Evolutionary conservation across 2,113 vertebrate species (phyloP), one percentile per base, ranked within the genome.

Genomic region (Otolemur garnettii): DNA sequence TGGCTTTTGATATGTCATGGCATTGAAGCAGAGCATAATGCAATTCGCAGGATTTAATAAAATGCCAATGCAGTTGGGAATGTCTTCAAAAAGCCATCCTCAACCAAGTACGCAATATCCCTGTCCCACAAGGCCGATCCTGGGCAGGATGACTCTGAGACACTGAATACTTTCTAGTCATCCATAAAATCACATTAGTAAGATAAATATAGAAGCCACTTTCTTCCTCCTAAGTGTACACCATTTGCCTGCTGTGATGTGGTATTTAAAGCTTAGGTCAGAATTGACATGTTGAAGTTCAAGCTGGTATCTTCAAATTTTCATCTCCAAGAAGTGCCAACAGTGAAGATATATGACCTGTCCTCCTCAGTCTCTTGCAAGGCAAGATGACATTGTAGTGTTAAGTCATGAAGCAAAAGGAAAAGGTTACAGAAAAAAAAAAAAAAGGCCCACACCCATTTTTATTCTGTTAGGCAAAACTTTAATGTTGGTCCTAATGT

Each of bases 241-340:
- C 10, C 38, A 45, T 78, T 82, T 85, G n/a, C 59, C 77, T 91
- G 38, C 12, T 78, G 38, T 69, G n/a, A 53, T 59, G 68, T 69
- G 68, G 28, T 83, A 89, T 94, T 97, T 95, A 88, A 87, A 94
- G 53, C 82, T 94, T 62, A 81, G 57, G 30, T 78, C 71, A 64
- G 45, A 60, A 77, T 19, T 77, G 78, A 93, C 74, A 80, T 19
- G 22, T n/a, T 96, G 68, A 96, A 60, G 55, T 92, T 97, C 77
- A 91, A 19, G 66, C 4, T 90, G 81, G 57, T 60, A 85, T 93
- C 97, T 96, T 94, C 88, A 92, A 85, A 86, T 30, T 57, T 11
- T 91, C 59, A 38, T 26, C 78, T 69, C 60, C 3, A 86, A 90
- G 86, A 86, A 92, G 38, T 88, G 57, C 26, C 74, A 71, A 79